Evolutionary conservation across 2,113 vertebrate species (phyloP).

Genomic region (Brienomyrus brachyistius): DNA sequence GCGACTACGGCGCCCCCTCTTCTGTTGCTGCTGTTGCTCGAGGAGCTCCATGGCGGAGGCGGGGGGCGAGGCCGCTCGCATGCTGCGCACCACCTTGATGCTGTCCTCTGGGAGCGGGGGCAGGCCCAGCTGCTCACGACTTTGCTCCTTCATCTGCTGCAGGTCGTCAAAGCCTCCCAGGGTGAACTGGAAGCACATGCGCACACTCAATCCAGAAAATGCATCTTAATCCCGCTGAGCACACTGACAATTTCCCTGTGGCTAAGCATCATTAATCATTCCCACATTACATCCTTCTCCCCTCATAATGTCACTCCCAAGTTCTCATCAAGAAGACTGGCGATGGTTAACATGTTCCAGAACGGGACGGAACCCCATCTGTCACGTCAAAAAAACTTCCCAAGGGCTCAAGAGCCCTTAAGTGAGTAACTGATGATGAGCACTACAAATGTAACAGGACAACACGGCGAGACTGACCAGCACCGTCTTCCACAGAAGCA

Average conservation of each 20-base stretch:
- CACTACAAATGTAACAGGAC: background rate
- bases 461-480: slow-evolving; percentile 63
- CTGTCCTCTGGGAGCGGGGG: slow-evolving; percentile 83
- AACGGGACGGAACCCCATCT: background rate
- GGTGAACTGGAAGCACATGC: slow-evolving; percentile 69
- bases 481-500: slow-evolving; percentile 91
- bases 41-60: slow-evolving; percentile 80
- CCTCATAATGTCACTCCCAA: background rate
- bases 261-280: background rate
- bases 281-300: background rate
- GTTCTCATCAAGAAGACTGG: background rate
- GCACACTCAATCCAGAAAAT: background rate
- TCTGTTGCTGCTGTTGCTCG: slow-evolving; percentile 71
- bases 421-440: background rate
- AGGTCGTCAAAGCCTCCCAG: slow-evolving; percentile 86
- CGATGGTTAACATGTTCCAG: background rate
- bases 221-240: background rate
- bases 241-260: background rate
- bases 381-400: background rate
- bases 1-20: slow-evolving; percentile 77
- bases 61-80: slow-evolving; percentile 85
- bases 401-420: background rate
- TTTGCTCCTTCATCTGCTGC: slow-evolving; percentile 75
- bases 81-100: slow-evolving; percentile 83
- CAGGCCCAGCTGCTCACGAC: slow-evolving; percentile 67